A percentile compares a stretch with the other conserved stretches of the same genome.
Evolutionary conservation across 2,888 invertebrate genomes (phyloP).

Genomic region (Sicus ferrugineus): DNA sequence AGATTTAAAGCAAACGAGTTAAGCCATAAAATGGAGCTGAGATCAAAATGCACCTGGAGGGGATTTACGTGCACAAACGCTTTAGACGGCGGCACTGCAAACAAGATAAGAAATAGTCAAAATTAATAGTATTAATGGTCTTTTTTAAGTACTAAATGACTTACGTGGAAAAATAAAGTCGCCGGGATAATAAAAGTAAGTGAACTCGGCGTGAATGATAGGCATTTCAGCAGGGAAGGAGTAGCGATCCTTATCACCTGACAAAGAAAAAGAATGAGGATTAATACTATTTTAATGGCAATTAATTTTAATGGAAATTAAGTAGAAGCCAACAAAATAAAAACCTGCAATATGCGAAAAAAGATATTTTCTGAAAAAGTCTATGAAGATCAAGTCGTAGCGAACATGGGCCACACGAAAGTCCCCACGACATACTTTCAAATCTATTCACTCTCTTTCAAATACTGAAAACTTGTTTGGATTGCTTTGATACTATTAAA

Average conservation of each 20-base stretch:
- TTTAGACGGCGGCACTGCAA: constrained; percentile 91
- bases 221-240: constrained; percentile 90
- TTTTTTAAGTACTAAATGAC: no score
- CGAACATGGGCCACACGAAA: no score
- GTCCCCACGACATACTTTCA: no score
- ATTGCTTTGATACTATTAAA: no score
- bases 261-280: constrained; percentile 34
- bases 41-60: constrained; percentile 85
- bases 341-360: no score
- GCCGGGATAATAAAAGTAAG: constrained; percentile 95
- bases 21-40: constrained; percentile 89
- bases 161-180: constrained; percentile 87
- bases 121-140: background rate
- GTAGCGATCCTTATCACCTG: constrained; percentile 79
- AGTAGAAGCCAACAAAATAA: no score
- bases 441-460: no score
- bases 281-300: no score
- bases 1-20: constrained; percentile 92
- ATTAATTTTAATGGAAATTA: no score
- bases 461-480: no score
- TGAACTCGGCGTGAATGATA: constrained; percentile 93
- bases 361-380: no score
- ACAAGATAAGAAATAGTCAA: background rate
- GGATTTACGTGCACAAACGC: constrained; percentile 92
- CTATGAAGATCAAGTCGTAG: no score